Evolutionary conservation across 2,888 invertebrate genomes (phyloP), one percentile per base, ranked within the genome.

Genomic region (Panopea generosa): DNA sequence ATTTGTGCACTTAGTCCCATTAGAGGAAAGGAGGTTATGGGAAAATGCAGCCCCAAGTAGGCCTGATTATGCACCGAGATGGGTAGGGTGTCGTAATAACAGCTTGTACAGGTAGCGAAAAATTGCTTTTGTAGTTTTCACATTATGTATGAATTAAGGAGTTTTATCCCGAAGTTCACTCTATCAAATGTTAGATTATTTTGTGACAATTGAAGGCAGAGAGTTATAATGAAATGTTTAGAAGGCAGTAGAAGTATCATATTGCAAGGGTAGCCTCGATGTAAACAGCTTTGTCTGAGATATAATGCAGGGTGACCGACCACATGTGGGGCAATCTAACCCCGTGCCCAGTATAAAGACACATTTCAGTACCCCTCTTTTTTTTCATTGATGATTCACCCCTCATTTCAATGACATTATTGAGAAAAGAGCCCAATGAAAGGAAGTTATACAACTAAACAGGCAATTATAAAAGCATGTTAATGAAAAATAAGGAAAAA

Each of bases 91-190:
- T 29, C 50, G 67, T 76, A 76, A 76, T 76, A 50, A 70, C 59
- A 63, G 67, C 66, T 47, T 61, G 52, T 26, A 67, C 55, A n/a
- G 45, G 18, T 57, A 55, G 76, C 67, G 59, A 71, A 76, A 71
- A 66, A 76, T 71, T 67, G 67, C 70, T 67, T 67, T 71, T 67
- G 65, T 76, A 43, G 26, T 70, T 62, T 71, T 66, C n/a, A n/a
- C 52, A n/a, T 60, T 43, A 49, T 52, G 68, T 52, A 40, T 57
- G 68, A 68, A 69, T 61, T 60, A 33, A 61, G 53, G 60, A 61
- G 45, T 43, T 69, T 61, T 45, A 69, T 43, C 43, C 43, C 45
- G 50, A 50, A 0, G 47, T 40, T 52, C 67, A 59, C 40, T 49
- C 49, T 38, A 40, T 43, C n/a, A 53, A 61, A 69, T 55, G 52